Percentiles rank a stretch among this genome's conserved stretches.
Conservation (phyloP, 2,888 invertebrate genomes). For the Drosophila acutilabella region DNA sequence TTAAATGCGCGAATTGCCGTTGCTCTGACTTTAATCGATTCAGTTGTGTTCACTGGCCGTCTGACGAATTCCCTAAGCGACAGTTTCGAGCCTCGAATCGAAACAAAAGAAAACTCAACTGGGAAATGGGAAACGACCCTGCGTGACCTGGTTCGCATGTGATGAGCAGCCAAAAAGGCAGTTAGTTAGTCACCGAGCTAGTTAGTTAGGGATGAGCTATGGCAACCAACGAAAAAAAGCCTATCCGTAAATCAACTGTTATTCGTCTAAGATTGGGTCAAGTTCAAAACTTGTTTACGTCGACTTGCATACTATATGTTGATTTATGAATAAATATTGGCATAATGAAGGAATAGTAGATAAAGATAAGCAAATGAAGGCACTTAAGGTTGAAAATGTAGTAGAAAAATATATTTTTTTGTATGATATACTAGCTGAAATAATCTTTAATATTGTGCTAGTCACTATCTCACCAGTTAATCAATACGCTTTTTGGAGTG, state of each 20-base stretch:
- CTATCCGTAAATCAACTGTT: constrained; percentile 30
- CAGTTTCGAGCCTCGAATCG: constrained; percentile 42
- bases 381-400: neutral
- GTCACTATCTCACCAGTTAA: too few species aligned
- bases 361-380: neutral
- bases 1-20: constrained; percentile 61
- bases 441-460: too few species aligned
- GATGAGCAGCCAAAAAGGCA: constrained; percentile 31
- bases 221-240: constrained; percentile 8
- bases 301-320: neutral
- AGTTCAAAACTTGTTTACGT: neutral
- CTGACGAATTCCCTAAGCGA: constrained; percentile 45
- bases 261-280: constrained; percentile 19
- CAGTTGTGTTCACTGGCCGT: constrained; percentile 25
- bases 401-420: neutral
- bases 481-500: too few species aligned
- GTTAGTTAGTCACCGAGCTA: constrained; percentile 23
- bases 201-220: constrained; percentile 26
- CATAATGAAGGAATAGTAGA: constrained; percentile 1
- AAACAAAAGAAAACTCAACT: constrained; percentile 21
- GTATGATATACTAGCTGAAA: too few species aligned
- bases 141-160: constrained; percentile 52
- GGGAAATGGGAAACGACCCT: constrained; percentile 5
- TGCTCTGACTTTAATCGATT: constrained; percentile 71
- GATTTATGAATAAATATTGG: neutral